These are phyloP conservation scores for Threskiornis aethiopicus DNA, from an alignment of 2,797 vertebrate genomes.

Conservation along the genomic window DNA sequence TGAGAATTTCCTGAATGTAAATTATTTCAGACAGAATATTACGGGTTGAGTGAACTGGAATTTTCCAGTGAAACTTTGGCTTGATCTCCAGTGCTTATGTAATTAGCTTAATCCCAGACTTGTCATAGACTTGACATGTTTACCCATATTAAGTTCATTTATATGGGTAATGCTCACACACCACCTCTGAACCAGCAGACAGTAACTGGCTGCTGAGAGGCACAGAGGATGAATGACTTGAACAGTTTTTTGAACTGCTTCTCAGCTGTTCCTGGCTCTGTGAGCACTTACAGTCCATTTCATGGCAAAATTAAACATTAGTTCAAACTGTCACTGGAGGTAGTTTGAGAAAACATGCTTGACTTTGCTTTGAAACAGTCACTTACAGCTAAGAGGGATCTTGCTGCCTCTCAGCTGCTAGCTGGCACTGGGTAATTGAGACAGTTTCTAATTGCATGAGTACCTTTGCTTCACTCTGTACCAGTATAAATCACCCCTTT, in stretches of 20 bases:
- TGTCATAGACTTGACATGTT: conserved; percentile 1
- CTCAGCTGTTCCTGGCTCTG: background rate
- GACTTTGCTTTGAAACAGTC: background rate
- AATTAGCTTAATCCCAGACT: background rate
- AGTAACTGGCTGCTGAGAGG: background rate
- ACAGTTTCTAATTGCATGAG: background rate
- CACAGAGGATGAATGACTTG: background rate
- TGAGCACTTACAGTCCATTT: background rate
- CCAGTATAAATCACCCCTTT: background rate
- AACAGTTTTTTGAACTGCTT: background rate
- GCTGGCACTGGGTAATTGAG: background rate
- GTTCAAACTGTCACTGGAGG: background rate
- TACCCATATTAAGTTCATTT: background rate
- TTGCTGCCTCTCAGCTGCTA: background rate
- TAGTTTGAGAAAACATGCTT: background rate
- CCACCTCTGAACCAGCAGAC: background rate
- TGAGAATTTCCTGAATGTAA: background rate
- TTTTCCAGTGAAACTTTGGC: background rate
- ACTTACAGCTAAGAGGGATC: background rate
- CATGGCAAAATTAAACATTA: conserved; percentile 23
- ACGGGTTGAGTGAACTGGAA: background rate
- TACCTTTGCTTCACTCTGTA: background rate
- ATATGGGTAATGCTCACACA: background rate
- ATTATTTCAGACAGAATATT: background rate
- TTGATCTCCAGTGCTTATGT: background rate